Evolutionary conservation across 2,113 vertebrate genomes (phyloP).

Genomic region (Phalacrocorax carbo): DNA sequence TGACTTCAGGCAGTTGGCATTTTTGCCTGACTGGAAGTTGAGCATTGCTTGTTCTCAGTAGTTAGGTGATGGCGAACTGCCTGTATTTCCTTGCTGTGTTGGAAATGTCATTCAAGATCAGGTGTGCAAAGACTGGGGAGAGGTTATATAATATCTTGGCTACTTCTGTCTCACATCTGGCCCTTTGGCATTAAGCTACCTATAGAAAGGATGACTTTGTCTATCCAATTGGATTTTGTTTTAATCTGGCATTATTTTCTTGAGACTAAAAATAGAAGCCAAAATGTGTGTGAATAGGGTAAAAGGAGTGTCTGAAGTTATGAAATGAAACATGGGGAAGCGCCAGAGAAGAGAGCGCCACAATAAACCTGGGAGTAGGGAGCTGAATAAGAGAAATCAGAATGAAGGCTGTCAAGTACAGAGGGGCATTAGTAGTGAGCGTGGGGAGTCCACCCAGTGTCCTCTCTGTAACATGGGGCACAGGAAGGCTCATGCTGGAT

Average conservation of each 20-base stretch:
- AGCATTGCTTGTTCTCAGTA: background rate
- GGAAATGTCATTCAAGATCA: slow-evolving; percentile 40
- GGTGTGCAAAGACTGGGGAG: slow-evolving; percentile 14
- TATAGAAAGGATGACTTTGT: background rate
- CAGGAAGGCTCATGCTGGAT: background rate
- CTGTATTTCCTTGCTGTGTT: slow-evolving; percentile 9
- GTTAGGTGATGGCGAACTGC: background rate
- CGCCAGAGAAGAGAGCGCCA: background rate
- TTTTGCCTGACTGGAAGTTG: background rate
- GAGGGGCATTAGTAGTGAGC: background rate
- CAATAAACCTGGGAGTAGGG: background rate
- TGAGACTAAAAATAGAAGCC: slow-evolving; percentile 30
- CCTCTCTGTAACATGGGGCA: background rate
- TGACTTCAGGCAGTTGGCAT: background rate
- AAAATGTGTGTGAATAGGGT: background rate
- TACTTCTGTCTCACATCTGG: slow-evolving; percentile 39
- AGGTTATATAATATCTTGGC: slow-evolving; percentile 22
- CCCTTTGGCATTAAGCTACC: slow-evolving; percentile 20
- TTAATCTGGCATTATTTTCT: slow-evolving; percentile 34
- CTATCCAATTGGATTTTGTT: slow-evolving; percentile 43
- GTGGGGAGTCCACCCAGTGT: background rate
- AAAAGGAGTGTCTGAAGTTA: slow-evolving; percentile 15
- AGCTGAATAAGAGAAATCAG: background rate
- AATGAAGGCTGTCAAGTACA: background rate
- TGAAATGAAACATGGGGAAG: background rate